Evolutionary conservation across 2,797 vertebrate genomes (phyloP).

Genomic region (Pipistrellus nathusii): DNA sequence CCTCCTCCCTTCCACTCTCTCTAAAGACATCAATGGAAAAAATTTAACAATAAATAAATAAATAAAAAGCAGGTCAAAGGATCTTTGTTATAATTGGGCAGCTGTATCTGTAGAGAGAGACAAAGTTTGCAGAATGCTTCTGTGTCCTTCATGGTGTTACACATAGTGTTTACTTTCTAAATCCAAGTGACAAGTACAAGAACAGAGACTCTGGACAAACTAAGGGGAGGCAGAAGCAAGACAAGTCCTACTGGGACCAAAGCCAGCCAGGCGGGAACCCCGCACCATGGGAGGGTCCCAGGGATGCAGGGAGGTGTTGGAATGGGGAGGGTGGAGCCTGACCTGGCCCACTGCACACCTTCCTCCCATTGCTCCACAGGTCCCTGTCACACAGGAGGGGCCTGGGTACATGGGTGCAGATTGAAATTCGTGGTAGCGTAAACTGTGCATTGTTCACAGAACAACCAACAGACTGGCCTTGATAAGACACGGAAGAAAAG

Average conservation of each 20-base stretch:
- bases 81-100: neutral
- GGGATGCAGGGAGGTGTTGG: no score
- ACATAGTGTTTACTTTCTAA: neutral
- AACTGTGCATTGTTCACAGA: rapidly evolving
- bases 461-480: neutral
- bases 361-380: rapidly evolving
- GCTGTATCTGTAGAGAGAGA: neutral
- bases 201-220: neutral
- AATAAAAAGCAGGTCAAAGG: no score
- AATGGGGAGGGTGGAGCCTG: rapidly evolving
- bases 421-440: rapidly evolving
- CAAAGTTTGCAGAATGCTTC: neutral
- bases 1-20: no score
- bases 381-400: rapidly evolving
- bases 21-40: no score
- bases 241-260: rapidly evolving
- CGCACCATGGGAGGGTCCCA: neutral
- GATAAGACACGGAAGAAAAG: neutral
- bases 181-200: rapidly evolving
- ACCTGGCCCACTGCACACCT: rapidly evolving
- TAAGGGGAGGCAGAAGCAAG: neutral
- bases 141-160: rapidly evolving
- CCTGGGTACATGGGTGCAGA: rapidly evolving
- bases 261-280: rapidly evolving
- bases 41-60: no score